Conservation (phyloP, 2,888 invertebrate species). For the Glomeris marginata region DNA sequence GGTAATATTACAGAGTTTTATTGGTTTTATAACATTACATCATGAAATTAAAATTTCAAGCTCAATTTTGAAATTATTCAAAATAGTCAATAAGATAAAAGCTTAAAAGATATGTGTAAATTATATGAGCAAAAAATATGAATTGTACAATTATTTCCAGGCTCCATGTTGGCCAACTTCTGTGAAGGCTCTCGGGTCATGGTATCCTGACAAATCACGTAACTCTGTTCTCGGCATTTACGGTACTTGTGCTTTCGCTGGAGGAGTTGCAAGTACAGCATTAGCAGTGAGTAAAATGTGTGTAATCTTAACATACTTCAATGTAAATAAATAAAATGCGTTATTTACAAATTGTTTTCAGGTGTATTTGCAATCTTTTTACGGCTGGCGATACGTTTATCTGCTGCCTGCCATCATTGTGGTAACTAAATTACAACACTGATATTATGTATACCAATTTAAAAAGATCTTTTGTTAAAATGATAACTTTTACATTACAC, state of each 20-base stretch:
- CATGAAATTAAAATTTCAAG: not conserved
- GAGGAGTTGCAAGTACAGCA: constrained; percentile 32
- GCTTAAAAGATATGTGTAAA: too few relatives aligned
- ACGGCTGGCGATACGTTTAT: constrained; percentile 32
- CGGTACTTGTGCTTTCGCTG: constrained; percentile 34
- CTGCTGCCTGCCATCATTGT: constrained; percentile 28
- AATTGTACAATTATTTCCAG: too few relatives aligned
- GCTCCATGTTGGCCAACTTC: constrained; percentile 36
- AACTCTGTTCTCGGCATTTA: constrained; percentile 34
- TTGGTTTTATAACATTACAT: too few relatives aligned
- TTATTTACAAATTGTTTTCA: constrained; percentile 13
- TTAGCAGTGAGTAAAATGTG: constrained; percentile 26
- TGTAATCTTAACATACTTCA: not conserved
- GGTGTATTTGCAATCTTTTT: constrained; percentile 28
- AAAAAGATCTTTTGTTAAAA: not conserved
- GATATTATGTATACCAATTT: not conserved
- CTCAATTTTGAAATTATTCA: not conserved
- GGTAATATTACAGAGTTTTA: constrained; percentile 18
- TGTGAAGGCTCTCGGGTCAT: constrained; percentile 31
- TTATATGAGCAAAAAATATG: too few relatives aligned
- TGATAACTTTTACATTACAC: not conserved
- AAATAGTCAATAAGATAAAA: too few relatives aligned
- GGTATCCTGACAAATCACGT: constrained; percentile 30
- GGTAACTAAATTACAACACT: constrained; percentile 20
- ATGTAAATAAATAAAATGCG: not conserved